phyloP scores from a whole-genome alignment of 1,140 invertebrate species.

The Diplogasteroides magnus region DNA sequence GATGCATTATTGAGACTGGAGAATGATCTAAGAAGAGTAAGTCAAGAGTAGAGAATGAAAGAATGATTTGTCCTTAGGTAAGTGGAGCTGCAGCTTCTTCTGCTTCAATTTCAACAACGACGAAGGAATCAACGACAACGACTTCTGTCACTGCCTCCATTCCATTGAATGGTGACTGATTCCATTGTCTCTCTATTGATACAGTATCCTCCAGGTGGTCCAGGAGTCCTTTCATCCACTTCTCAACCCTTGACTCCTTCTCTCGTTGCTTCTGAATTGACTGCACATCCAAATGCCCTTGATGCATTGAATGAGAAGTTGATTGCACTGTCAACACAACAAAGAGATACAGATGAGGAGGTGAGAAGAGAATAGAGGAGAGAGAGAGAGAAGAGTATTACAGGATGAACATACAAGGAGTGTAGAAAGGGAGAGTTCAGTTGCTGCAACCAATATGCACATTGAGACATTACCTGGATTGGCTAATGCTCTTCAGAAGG shows the following conservation, averaged over 20 bases:
- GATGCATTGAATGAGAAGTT: conserved; percentile 14
- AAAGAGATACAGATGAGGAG: conserved; percentile 23
- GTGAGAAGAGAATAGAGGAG: conserved; percentile 31
- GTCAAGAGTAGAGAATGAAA: conserved; percentile 1
- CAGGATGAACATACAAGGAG: conserved; percentile 23
- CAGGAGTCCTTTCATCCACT: conserved; percentile 7
- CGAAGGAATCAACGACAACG: conserved; percentile 1
- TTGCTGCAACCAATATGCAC: conserved; percentile 27
- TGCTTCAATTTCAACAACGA: not conserved
- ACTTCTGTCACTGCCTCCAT: conserved; percentile 4
- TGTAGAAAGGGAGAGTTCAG: conserved; percentile 4
- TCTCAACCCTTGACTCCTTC: conserved; percentile 12
- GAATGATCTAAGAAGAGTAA: conserved; percentile 19
- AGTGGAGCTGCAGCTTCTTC: not conserved
- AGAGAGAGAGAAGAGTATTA: conserved; percentile 21
- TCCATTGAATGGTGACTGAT: conserved; percentile 11
- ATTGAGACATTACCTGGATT: conserved; percentile 44
- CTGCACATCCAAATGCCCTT: conserved; percentile 21
- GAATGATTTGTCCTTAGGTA: not conserved
- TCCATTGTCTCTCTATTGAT: not conserved
- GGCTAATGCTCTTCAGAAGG: conserved; percentile 44
- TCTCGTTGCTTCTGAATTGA: conserved; percentile 13
- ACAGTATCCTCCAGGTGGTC: not conserved
- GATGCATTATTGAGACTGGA: conserved; percentile 17
- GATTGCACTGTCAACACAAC: conserved; percentile 12